These are phyloP conservation scores for Oplegnathus fasciatus DNA, from an alignment of 2,113 vertebrate genomes.

Conservation along the genomic window DNA sequence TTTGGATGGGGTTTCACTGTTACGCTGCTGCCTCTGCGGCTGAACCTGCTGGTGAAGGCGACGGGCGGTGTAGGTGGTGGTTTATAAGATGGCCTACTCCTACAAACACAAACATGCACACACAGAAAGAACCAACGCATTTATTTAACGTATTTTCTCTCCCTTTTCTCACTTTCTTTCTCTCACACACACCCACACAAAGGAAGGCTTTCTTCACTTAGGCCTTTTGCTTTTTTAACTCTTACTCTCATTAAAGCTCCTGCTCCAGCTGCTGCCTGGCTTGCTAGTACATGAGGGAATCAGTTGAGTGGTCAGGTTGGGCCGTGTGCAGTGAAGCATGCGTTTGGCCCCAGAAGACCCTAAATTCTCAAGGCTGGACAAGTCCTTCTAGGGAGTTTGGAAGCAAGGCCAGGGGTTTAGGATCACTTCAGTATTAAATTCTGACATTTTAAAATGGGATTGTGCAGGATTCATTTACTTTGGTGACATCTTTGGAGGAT, in stretches of 20 bases:
- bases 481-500: conserved; percentile 4
- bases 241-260: conserved; percentile 61
- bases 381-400: conserved; percentile 61
- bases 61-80: conserved; percentile 16
- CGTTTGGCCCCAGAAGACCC: conserved; percentile 55
- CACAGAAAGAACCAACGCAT: conserved; percentile 36
- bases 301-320: conserved; percentile 37
- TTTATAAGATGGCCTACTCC: conserved; percentile 33
- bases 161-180: conserved; percentile 20
- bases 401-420: neutral
- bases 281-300: conserved; percentile 39
- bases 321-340: conserved; percentile 51
- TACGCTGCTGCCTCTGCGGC: conserved; percentile 17
- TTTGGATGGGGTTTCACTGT: conserved; percentile 76
- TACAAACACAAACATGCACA: conserved; percentile 37
- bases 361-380: conserved; percentile 38
- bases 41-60: conserved; percentile 42
- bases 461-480: conserved; percentile 7
- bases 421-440: conserved; percentile 12
- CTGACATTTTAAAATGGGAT: conserved; percentile 28
- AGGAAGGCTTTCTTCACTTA: conserved; percentile 69
- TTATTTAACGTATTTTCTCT: neutral
- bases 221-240: conserved; percentile 61
- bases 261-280: conserved; percentile 31
- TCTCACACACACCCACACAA: conserved; percentile 57